These are phyloP conservation scores for Ianthella basta DNA, from an alignment of 37 sponge, comb jelly and placozoan genomes.

Conservation along the genomic window DNA sequence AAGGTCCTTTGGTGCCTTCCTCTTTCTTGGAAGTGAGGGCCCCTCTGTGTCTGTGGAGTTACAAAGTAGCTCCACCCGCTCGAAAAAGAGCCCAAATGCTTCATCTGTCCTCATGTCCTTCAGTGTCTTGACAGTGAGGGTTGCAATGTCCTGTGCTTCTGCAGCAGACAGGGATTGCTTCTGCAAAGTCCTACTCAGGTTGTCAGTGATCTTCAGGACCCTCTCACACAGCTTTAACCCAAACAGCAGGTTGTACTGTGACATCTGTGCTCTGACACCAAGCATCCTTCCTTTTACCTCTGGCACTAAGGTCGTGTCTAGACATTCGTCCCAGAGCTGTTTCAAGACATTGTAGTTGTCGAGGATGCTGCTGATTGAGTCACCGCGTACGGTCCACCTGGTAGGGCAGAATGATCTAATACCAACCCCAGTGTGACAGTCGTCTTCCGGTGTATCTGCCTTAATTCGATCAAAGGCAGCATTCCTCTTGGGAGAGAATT, in stretches of 20 bases:
- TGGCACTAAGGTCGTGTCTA: constrained; percentile 31
- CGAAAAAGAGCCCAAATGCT: constrained; percentile 38
- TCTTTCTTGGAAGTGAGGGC: constrained; percentile 47
- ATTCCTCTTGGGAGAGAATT: constrained; percentile 49
- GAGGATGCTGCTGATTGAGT: constrained; percentile 51
- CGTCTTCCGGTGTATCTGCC: constrained; percentile 29
- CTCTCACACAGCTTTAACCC: constrained; percentile 25
- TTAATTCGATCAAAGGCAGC: constrained; percentile 55
- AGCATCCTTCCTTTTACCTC: constrained; percentile 38
- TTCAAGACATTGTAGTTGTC: constrained; percentile 37
- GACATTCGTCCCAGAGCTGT: constrained; percentile 41
- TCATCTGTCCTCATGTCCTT: constrained; percentile 42
- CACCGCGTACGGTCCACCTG: constrained; percentile 59
- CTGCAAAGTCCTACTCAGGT: constrained; percentile 52
- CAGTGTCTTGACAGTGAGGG: constrained; percentile 37
- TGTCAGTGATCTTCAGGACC: constrained; percentile 40
- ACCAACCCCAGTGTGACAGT: constrained; percentile 7
- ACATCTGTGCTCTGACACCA: constrained; percentile 30
- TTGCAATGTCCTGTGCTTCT: constrained; percentile 42
- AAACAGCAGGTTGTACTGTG: constrained; percentile 9
- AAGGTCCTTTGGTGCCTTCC: constrained; percentile 27
- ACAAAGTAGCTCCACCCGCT: constrained; percentile 23
- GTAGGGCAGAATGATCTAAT: constrained; percentile 62
- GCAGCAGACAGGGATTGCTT: constrained; percentile 53
- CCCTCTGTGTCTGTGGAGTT: not conserved